These are phyloP conservation scores for Cryptophagus acutangulus DNA, from an alignment of 2,888 invertebrate species.

Conservation along the genomic window DNA sequence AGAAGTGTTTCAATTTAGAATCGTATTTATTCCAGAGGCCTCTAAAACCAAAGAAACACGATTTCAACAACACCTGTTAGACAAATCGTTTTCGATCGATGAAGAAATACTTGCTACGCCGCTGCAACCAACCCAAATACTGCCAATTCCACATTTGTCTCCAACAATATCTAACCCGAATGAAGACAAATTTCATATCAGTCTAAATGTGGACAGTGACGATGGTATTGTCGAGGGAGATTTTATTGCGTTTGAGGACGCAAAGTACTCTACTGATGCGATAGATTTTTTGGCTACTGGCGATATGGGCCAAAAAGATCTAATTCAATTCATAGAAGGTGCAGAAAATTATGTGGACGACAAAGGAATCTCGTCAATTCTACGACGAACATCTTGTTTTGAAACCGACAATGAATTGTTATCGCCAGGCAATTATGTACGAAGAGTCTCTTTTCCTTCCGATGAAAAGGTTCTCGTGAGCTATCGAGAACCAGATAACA, in stretches of 20 bases:
- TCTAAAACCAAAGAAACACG: conserved; percentile 3
- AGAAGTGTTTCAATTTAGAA: too few species aligned
- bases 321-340: conserved; percentile 12
- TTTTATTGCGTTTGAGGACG: conserved; percentile 9
- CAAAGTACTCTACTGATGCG: conserved; percentile 1
- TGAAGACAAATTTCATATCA: conserved; percentile 12
- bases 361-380: conserved; percentile 27
- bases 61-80: conserved; percentile 21
- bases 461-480: conserved; percentile 27
- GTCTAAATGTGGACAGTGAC: conserved; percentile 17
- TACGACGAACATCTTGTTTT: conserved; percentile 28
- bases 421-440: conserved; percentile 11
- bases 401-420: conserved; percentile 17
- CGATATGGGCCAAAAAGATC: not conserved
- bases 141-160: conserved; percentile 15
- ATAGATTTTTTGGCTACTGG: conserved; percentile 9
- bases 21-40: not conserved
- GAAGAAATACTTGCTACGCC: conserved; percentile 34
- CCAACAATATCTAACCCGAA: conserved; percentile 21
- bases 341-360: not conserved
- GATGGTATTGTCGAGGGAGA: conserved; percentile 16
- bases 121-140: conserved; percentile 29
- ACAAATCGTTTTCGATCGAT: conserved; percentile 38
- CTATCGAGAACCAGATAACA: conserved; percentile 32
- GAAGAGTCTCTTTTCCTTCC: conserved; percentile 34